These are phyloP conservation scores for Ceyx melanurus DNA, from an alignment of 2,113 vertebrate species.

Conservation along the genomic window DNA sequence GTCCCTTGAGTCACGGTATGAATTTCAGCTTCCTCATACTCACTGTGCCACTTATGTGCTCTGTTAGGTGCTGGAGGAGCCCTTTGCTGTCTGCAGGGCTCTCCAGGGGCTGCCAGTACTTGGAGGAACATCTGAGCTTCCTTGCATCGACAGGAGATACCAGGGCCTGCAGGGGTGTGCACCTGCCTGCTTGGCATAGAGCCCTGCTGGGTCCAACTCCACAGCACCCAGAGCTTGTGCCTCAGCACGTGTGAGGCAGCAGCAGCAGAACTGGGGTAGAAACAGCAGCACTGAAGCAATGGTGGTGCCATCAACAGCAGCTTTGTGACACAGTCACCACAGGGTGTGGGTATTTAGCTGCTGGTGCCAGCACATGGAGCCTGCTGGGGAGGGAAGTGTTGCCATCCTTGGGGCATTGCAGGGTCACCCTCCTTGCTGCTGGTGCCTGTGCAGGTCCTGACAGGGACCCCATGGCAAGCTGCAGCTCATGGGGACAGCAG, in stretches of 20 bases:
- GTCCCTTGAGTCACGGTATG: rapidly evolving
- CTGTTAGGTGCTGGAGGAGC: rapidly evolving
- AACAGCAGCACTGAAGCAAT: background rate
- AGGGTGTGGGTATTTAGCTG: background rate
- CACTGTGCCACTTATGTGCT: background rate
- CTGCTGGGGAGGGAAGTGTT: background rate
- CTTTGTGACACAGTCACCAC: rapidly evolving
- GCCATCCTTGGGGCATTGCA: background rate
- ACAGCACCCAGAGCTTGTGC: background rate
- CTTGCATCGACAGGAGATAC: background rate
- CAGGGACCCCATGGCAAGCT: rapidly evolving
- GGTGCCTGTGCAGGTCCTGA: background rate
- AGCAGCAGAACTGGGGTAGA: background rate
- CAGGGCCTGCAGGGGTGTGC: background rate
- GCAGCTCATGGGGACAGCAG: background rate
- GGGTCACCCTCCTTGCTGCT: background rate
- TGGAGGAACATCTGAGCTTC: background rate
- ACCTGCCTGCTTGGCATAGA: background rate
- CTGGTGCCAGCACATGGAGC: rapidly evolving
- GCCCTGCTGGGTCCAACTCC: background rate
- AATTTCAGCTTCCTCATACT: background rate
- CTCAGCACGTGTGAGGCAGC: background rate
- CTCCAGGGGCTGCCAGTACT: background rate
- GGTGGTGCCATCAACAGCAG: background rate
- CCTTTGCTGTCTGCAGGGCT: background rate